phyloP scores from a whole-genome alignment of 2,797 vertebrate genomes.

The Falco naumanni region DNA sequence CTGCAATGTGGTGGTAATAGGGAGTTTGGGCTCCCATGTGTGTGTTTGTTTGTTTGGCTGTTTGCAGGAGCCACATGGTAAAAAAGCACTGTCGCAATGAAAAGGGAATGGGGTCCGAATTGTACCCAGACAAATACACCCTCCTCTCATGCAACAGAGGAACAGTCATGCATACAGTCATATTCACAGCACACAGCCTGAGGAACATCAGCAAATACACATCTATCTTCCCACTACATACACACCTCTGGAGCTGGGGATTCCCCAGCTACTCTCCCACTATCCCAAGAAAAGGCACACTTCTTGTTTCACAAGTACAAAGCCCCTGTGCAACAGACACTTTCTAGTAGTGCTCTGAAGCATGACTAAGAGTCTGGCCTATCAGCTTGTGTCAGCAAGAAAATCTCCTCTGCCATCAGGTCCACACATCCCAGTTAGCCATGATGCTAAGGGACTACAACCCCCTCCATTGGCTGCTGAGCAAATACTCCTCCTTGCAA shows the following conservation, averaged over 20 bases:
- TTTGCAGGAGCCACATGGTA: slow-evolving; percentile 32
- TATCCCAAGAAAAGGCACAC: neutral
- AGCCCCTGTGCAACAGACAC: neutral
- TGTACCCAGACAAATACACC: neutral
- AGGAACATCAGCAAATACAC: neutral
- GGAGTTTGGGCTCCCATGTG: slow-evolving; percentile 70
- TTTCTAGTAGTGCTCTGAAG: neutral
- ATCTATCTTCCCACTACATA: neutral
- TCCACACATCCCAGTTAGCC: neutral
- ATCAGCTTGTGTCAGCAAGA: neutral
- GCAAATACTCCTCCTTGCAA: neutral
- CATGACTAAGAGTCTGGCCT: neutral
- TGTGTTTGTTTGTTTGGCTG: slow-evolving; percentile 68
- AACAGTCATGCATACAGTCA: neutral
- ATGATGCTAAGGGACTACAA: neutral
- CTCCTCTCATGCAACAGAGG: neutral
- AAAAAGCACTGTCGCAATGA: neutral
- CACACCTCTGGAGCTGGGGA: neutral
- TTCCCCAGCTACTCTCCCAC: neutral
- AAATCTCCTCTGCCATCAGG: neutral
- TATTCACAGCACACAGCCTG: neutral
- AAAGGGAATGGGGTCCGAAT: neutral
- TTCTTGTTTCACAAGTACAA: neutral
- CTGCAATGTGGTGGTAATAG: slow-evolving; percentile 61
- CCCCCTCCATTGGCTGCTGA: neutral